Base-by-base conservation (phyloP, 2,797 vertebrate species). In the Lemur catta region DNA sequence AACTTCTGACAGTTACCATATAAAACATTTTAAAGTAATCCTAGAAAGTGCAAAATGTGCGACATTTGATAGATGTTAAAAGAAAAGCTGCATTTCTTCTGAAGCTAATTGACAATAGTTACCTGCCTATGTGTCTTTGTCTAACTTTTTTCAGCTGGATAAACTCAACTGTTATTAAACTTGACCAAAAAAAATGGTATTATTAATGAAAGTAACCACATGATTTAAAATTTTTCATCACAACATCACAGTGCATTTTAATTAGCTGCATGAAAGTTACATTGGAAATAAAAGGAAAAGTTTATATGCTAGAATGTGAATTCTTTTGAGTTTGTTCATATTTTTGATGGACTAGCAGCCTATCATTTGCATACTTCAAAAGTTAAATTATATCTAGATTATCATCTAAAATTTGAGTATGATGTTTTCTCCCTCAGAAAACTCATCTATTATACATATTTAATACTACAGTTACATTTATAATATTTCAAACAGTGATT, bases 61-160 rank as follows among this genome's bases (percentile, higher is more conserved):
- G 96, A 97, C 71, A 8, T 86, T 97, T 98, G 95, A 98, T 97
- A 46, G 84, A 97, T 97, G 26, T 97, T 96, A 96, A 97, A 97
- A 97, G 72, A 87, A 98, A 97, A 95, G 15, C 81, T 95, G 76
- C 63, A 80, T 97, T 98, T 97, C 88, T 97, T 97, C 88, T 95
- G 63, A 97, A 96, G 88, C 87, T 98, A 98, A 97, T 96, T 98
- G 98, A 98, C 97, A 98, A 97, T 96, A 98, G 93, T 95, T 96
- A 97, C 89, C 81, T 85, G 61, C 96, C 97, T 97, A 97, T 98
- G 96, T 97, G 61, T 98, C 97, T 98, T 97, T 98, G 97, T 98
- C 98, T 98, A 98, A 97, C 38, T 96, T 98, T 98, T 98, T 98
- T 97, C 97, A 98, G 94, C 74, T 98, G 97, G 97, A 98, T 98